These are phyloP conservation scores for Scophthalmus maximus DNA, from an alignment of 2,113 vertebrate genomes.

Conservation along the genomic window DNA sequence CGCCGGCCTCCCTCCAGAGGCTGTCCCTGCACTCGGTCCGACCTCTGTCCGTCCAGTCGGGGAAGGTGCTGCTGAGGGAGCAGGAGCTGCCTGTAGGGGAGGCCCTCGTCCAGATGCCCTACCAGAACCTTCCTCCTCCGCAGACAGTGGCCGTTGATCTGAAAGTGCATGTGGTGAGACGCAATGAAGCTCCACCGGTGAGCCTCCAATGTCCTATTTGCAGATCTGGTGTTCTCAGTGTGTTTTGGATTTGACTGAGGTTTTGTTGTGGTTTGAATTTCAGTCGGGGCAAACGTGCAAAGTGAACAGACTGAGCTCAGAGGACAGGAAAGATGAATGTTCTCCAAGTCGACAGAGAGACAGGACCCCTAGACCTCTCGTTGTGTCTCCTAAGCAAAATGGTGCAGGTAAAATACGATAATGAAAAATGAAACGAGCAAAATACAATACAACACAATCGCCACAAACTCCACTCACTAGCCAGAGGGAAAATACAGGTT, in stretches of 20 bases:
- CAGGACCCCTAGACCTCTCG: slow-evolving; percentile 80
- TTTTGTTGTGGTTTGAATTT: slow-evolving; percentile 39
- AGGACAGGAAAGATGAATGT: slow-evolving; percentile 83
- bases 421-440: not conserved
- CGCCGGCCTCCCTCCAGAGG: slow-evolving; percentile 85
- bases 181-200: slow-evolving; percentile 85
- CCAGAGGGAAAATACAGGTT: too few species aligned
- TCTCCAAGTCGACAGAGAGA: slow-evolving; percentile 77
- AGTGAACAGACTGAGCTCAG: slow-evolving; percentile 84
- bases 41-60: slow-evolving; percentile 88
- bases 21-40: slow-evolving; percentile 88
- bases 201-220: slow-evolving; percentile 60
- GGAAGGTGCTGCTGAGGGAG: slow-evolving; percentile 88
- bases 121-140: slow-evolving; percentile 90
- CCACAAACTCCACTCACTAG: too few species aligned
- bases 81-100: slow-evolving; percentile 90
- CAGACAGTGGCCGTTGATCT: slow-evolving; percentile 95
- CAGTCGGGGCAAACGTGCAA: slow-evolving; percentile 81
- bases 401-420: slow-evolving; percentile 81
- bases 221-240: not conserved
- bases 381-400: slow-evolving; percentile 81
- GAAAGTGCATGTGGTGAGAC: slow-evolving; percentile 86
- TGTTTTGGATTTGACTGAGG: slow-evolving; percentile 10
- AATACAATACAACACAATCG: too few species aligned
- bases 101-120: slow-evolving; percentile 91